Evolutionary conservation across 2,797 vertebrate genomes (phyloP).

Genomic region (Falco cherrug): DNA sequence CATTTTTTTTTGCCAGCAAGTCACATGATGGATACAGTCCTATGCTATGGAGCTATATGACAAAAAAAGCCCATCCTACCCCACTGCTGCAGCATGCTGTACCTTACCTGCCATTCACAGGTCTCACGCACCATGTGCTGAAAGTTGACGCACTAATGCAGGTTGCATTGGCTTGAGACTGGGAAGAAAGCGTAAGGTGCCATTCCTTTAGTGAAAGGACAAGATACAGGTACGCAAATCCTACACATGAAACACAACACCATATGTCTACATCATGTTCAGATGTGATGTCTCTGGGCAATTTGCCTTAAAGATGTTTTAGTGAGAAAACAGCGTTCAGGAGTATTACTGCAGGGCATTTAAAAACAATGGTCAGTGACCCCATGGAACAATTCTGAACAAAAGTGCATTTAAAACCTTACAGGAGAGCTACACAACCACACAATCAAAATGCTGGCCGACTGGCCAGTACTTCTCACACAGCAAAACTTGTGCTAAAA

Average conservation of each 20-base stretch:
- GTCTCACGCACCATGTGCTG: fast-evolving
- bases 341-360: no score
- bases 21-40: fast-evolving
- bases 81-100: background rate
- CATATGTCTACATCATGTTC: background rate
- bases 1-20: background rate
- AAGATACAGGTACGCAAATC: background rate
- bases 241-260: background rate
- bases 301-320: background rate
- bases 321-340: background rate
- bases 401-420: background rate
- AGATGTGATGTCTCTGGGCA: background rate
- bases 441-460: background rate
- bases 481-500: background rate
- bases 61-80: background rate
- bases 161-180: background rate
- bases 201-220: background rate
- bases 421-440: fast-evolving
- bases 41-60: background rate
- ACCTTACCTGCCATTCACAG: background rate
- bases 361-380: background rate
- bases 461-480: background rate
- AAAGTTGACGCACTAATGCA: background rate
- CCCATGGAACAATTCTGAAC: background rate
- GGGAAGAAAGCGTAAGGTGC: background rate